Percentiles rank a stretch among this genome's conserved stretches.
Evolutionary conservation across 2,797 vertebrate species (phyloP).

Genomic region (Sebastes diaconus): DNA sequence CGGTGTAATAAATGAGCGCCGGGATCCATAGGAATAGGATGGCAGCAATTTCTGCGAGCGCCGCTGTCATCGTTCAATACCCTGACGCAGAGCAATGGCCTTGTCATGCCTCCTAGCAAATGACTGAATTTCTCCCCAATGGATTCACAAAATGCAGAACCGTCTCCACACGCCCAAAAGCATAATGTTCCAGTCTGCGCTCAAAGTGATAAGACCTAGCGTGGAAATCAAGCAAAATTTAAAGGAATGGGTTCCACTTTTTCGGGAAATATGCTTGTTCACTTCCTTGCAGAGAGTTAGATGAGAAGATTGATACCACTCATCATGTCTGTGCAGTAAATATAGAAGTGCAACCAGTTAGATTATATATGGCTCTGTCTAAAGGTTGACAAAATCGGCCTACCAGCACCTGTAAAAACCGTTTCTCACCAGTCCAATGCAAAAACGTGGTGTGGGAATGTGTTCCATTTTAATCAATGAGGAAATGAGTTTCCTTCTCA

Average conservation of each 20-base stretch:
- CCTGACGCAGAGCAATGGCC: slow-evolving; percentile 69
- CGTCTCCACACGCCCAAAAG: neutral
- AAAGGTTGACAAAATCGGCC: neutral
- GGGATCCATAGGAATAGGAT: slow-evolving; percentile 71
- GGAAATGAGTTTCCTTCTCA: too few species aligned
- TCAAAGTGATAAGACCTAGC: slow-evolving; percentile 13
- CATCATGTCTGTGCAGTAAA: neutral
- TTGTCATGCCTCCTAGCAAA: slow-evolving; percentile 67
- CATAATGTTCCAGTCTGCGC: slow-evolving; percentile 15
- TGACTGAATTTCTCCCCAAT: slow-evolving; percentile 54
- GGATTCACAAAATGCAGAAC: slow-evolving; percentile 52
- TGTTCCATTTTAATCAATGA: too few species aligned
- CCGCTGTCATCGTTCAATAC: slow-evolving; percentile 73
- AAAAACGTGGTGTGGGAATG: too few species aligned
- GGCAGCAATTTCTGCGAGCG: slow-evolving; percentile 60
- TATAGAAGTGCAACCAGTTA: neutral
- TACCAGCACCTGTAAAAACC: neutral
- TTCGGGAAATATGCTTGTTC: neutral
- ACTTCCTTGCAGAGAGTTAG: neutral
- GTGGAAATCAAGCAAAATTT: neutral
- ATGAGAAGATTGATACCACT: neutral
- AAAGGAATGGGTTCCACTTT: neutral
- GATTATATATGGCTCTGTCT: neutral
- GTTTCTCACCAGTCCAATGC: too few species aligned
- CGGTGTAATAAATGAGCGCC: slow-evolving; percentile 70